Evolutionary conservation across 37 sponge, comb jelly and placozoan species (phyloP), one percentile per base, ranked within the genome.

Genomic region (Eunapius fragilis): DNA sequence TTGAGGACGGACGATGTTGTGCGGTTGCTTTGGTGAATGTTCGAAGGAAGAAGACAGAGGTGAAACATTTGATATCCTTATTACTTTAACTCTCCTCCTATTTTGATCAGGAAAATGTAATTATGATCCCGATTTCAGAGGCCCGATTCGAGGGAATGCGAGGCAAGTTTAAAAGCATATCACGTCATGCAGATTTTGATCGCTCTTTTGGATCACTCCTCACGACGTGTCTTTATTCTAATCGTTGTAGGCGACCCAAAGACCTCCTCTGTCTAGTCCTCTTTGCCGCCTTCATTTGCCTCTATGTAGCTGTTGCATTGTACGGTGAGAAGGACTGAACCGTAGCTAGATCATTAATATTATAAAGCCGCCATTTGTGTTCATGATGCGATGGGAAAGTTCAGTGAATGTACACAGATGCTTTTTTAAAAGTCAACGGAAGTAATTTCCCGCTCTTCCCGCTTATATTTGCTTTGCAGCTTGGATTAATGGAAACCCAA

Each of bases 241-340:
- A 11, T 4, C 9, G 4, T 45, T 58, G 14, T 67, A 96, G 98
- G 80, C 76, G 94, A 67, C 98, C 98, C 19, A 97, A 93, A 28
- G 99, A 99, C 68, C 76, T 99, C 48, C 83, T 95, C 19, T 96
- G 96, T 68, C 86, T 97, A 19, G 36, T 86, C 74, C 49, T 95
- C 2, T 99, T 99, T 88, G 31, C 92, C 25, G 81, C 88, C 14
- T 99, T 92, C 81, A 85, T 94, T n/a, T 77, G 82, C 31, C 89
- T 90, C 6, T 85, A 93, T 89, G 36, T 93, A 14, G 90, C 74
- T 37, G 80, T 97, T 35, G 97, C 80, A 14, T 34, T 94, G 4
- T 94, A 85, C 41, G 81, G 96, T 96, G 76, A 82, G 96, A n/a
- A n/a, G n/a, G n/a, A n/a, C n/a, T n/a, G n/a, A n/a, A n/a, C n/a